Percentiles rank a stretch among this genome's conserved stretches.
phyloP scores from a whole-genome alignment of 2,888 invertebrate genomes.

The Oscheius sp. region DNA sequence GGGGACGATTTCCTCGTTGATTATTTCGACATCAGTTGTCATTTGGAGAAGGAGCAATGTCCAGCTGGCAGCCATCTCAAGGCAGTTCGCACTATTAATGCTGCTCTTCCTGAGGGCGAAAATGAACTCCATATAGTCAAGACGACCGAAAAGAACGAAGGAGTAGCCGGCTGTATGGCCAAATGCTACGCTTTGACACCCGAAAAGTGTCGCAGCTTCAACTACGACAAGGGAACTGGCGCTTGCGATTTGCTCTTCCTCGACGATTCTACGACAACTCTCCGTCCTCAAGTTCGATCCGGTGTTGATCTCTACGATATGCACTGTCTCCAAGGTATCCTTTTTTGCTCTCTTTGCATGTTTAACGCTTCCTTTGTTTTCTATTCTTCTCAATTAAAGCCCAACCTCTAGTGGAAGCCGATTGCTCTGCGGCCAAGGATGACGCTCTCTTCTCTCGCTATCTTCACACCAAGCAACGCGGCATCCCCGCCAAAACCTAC shows the following conservation, averaged over 20 bases:
- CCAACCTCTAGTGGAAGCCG: constrained; percentile 56
- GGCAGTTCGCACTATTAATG: constrained; percentile 66
- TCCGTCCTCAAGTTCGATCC: constrained; percentile 62
- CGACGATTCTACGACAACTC: constrained; percentile 66
- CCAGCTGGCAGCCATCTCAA: constrained; percentile 60
- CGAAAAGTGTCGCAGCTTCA: constrained; percentile 70
- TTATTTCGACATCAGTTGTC: constrained; percentile 70
- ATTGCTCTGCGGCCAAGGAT: constrained; percentile 60
- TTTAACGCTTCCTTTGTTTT: constrained; percentile 1
- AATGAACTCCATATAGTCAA: constrained; percentile 66
- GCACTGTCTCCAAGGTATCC: constrained; percentile 66
- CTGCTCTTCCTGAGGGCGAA: constrained; percentile 68
- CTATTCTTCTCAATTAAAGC: constrained; percentile 39
- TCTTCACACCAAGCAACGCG: constrained; percentile 65
- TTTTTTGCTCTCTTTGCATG: neutral
- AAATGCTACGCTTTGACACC: constrained; percentile 56
- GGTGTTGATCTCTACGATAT: constrained; percentile 68
- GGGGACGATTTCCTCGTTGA: constrained; percentile 67
- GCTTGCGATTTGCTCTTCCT: constrained; percentile 67
- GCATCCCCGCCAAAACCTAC: constrained; percentile 61
- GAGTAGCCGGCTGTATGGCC: constrained; percentile 59
- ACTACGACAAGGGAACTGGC: constrained; percentile 64
- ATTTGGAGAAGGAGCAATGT: constrained; percentile 64
- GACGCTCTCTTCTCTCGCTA: constrained; percentile 67
- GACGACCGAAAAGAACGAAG: constrained; percentile 42